Evolutionary conservation across 2,113 vertebrate species (phyloP).

Genomic region (Lophura nycthemera): DNA sequence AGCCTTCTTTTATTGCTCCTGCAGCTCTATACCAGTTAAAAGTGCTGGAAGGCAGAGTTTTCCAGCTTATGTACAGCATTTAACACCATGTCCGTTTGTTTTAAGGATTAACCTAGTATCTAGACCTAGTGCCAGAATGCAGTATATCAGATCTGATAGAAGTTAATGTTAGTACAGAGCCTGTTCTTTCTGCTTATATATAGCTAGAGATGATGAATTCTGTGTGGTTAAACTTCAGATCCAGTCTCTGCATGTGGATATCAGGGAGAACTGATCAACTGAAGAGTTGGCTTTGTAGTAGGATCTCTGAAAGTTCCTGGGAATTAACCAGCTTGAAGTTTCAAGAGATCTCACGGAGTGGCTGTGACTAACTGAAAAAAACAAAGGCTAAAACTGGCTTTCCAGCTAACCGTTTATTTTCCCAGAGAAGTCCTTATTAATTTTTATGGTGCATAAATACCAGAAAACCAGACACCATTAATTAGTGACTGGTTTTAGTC

Average conservation of each 20-base stretch:
- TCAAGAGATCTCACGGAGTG: constrained; percentile 32
- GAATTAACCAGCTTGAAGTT: neutral
- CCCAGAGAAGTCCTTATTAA: constrained; percentile 59
- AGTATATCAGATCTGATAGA: neutral
- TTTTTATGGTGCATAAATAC: constrained; percentile 62
- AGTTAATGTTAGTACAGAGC: neutral
- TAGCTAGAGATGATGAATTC: neutral
- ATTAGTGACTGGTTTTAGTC: constrained; percentile 52
- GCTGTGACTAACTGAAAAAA: constrained; percentile 22
- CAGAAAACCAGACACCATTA: constrained; percentile 56
- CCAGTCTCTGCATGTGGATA: neutral
- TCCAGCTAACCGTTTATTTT: constrained; percentile 57
- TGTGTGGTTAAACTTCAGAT: neutral
- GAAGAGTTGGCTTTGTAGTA: neutral
- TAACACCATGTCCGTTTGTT: neutral
- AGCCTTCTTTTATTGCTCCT: neutral
- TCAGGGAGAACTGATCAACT: neutral
- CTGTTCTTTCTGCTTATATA: neutral
- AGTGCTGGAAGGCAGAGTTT: neutral
- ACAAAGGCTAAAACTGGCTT: constrained; percentile 2
- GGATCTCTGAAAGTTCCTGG: constrained; percentile 12
- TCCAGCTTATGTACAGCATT: neutral
- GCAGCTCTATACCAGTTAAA: neutral
- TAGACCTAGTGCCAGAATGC: fast-evolving
- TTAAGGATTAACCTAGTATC: neutral